Percentiles rank a stretch among this genome's conserved stretches.
These are phyloP conservation scores for Cryptoblepharus egeriae DNA, from an alignment of 2,797 vertebrate species.

Conservation along the genomic window DNA sequence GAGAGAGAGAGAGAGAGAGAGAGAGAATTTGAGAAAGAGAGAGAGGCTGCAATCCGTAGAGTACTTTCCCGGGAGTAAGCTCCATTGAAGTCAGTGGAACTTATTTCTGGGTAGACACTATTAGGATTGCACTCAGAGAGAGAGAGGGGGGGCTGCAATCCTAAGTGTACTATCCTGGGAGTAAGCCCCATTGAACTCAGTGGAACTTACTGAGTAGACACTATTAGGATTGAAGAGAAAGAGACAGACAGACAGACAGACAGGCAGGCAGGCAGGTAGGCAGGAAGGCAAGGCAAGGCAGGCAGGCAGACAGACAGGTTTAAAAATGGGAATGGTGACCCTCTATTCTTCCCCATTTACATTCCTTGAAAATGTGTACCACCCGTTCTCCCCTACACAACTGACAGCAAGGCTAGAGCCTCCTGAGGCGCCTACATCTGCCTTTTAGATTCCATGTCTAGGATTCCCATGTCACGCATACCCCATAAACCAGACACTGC, in stretches of 20 bases:
- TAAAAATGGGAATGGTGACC: background rate
- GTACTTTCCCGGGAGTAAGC: too few species aligned
- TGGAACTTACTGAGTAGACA: too few species aligned
- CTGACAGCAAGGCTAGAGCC: background rate
- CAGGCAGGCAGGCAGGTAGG: background rate
- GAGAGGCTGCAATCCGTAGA: too few species aligned
- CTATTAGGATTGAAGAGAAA: too few species aligned
- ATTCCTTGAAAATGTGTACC: background rate
- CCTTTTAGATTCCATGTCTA: background rate
- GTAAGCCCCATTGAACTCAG: too few species aligned
- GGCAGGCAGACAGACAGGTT: constrained; percentile 15
- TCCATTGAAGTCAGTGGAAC: too few species aligned
- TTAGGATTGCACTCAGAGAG: too few species aligned
- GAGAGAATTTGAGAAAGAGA: too few species aligned
- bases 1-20: background rate
- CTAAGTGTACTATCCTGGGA: too few species aligned
- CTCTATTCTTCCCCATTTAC: background rate
- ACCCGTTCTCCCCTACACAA: background rate
- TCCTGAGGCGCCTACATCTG: background rate
- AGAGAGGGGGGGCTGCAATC: too few species aligned
- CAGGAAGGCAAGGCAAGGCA: too few species aligned
- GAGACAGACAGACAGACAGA: background rate
- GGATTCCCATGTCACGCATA: background rate
- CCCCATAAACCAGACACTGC: background rate
- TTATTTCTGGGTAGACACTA: too few species aligned